A percentile compares a stretch with the other conserved stretches of the same genome.
Conservation (phyloP, 2,888 invertebrate species). For the Rhagonycha fulva region DNA sequence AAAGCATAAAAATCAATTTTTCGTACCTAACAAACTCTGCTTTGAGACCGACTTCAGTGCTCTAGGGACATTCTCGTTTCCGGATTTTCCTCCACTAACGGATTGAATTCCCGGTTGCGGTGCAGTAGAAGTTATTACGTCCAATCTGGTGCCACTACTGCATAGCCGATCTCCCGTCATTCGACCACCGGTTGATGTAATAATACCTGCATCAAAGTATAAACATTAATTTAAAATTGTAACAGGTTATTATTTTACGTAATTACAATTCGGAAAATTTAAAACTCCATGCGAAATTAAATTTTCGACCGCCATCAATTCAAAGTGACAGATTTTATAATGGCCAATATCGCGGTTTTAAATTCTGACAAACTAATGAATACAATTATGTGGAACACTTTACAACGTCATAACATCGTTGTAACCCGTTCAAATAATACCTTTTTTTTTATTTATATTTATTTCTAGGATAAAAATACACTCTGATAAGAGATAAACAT, state of each 20-base stretch:
- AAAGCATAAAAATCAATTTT: background rate
- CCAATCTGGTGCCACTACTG: conserved; percentile 59
- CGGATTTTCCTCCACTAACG: conserved; percentile 50
- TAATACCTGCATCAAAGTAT: conserved; percentile 49
- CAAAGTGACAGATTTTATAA: background rate
- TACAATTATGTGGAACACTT: background rate
- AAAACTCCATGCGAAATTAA: background rate
- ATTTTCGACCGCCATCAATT: background rate
- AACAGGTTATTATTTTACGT: background rate
- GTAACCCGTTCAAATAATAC: background rate
- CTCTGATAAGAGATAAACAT: too few relatives aligned
- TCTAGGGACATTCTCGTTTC: conserved; percentile 57
- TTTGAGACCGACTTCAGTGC: conserved; percentile 62
- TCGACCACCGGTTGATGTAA: conserved; percentile 53
- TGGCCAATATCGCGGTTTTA: background rate
- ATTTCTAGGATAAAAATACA: too few relatives aligned
- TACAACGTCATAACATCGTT: background rate
- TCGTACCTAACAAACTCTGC: conserved; percentile 64
- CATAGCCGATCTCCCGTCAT: conserved; percentile 61
- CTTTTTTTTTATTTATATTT: background rate
- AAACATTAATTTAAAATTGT: background rate
- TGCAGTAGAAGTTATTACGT: conserved; percentile 39
- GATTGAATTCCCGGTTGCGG: conserved; percentile 47
- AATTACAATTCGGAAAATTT: background rate
- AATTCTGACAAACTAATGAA: background rate